Evolutionary conservation across 2,888 invertebrate genomes (phyloP), one percentile per base, ranked within the genome.

Genomic region (Pecten maximus): DNA sequence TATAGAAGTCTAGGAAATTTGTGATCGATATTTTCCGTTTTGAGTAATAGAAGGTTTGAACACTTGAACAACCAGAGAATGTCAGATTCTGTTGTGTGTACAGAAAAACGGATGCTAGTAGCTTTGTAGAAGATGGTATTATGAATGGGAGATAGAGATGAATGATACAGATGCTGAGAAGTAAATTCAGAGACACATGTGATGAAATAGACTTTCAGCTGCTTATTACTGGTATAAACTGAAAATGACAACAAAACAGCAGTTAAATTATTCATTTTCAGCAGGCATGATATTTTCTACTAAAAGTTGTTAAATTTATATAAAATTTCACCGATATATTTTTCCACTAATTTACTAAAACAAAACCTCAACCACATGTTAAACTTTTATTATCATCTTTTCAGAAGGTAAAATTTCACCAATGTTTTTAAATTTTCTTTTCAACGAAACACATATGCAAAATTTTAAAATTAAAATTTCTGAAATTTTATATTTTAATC

Each of bases 131-230:
- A 44, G 44, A 44, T 44, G 44, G 44, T 44, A 44, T 10, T 10
- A 44, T 44, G 44, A 44, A 44, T 44, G 12, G 6, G 44, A 10
- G 44, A 44, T 44, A 44, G 44, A 44, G n/a, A 4, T 23, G 23
- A 90, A 87, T 90, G 88, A 60, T 40, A 90, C 12, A 88, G 87
- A 88, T 40, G 88, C 89, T 89, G 39, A 40, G 88, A 40, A 89
- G 74, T 74, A 89, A 54, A 44, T 35, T 35, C 40, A 86, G 74
- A 88, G 28, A 86, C 44, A 89, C 40, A 88, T 89, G 86, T 89
- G 28, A 44, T 89, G 8, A 86, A 35, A 89, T 40, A 74, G 50
- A 89, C 44, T 89, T 39, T 40, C 35, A 89, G 60, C 40, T 74
- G 74, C 23, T 74, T 35, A 35, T 74, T 35, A 74, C 74, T 74